Conservation (phyloP, 2,113 vertebrate species). For the Gobius niger region DNA sequence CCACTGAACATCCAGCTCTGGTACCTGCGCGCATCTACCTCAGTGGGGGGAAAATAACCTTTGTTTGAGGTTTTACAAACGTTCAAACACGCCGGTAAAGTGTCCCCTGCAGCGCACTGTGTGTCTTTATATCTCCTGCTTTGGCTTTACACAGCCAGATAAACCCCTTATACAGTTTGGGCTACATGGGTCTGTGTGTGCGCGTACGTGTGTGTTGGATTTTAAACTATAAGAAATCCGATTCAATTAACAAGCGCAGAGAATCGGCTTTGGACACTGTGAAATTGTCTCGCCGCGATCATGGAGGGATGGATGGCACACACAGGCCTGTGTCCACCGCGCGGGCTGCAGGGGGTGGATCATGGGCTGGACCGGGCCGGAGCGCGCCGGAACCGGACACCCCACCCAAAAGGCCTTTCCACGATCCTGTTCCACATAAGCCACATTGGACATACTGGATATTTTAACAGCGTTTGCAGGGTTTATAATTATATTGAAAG, state of each 20-base stretch:
- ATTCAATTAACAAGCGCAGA: conserved; percentile 81
- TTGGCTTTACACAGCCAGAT: conserved; percentile 77
- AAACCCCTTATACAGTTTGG: conserved; percentile 83
- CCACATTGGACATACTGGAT: no score
- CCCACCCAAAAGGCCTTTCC: not conserved
- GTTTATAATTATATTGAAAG: no score
- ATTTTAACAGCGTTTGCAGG: no score
- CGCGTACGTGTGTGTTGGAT: conserved; percentile 63
- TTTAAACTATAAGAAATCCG: conserved; percentile 83
- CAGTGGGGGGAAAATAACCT: conserved; percentile 56
- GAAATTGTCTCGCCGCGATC: conserved; percentile 59
- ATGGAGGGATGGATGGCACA: conserved; percentile 50
- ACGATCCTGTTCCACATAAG: no score
- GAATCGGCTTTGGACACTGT: conserved; percentile 80
- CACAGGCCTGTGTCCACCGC: conserved; percentile 19
- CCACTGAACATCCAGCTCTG: not conserved
- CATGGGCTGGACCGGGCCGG: not conserved
- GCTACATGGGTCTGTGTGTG: conserved; percentile 63
- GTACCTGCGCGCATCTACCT: conserved; percentile 21
- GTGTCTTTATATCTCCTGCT: conserved; percentile 75
- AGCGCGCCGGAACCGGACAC: not conserved
- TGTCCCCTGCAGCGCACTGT: conserved; percentile 67
- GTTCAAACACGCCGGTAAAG: conserved; percentile 65
- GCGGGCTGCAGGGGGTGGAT: not conserved
- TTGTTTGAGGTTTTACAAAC: conserved; percentile 59